Evolutionary conservation across 2,888 invertebrate genomes (phyloP), one percentile per base, ranked within the genome.

Genomic region (Gisinianus flammeolus): DNA sequence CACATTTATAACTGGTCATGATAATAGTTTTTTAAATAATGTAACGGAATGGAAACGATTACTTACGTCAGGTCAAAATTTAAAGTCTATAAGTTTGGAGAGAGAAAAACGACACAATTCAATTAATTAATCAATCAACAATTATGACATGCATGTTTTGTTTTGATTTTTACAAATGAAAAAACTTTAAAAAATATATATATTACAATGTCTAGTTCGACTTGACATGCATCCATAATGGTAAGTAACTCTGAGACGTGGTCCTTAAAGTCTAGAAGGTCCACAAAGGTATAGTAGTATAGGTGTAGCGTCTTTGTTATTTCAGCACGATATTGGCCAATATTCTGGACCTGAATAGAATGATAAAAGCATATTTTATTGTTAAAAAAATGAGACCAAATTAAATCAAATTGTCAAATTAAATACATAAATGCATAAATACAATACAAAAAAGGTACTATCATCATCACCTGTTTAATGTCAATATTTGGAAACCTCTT

Each of bases 251-350:
- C 96, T 86, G 93, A 93, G 0, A 96, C 94, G 89, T 94, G 94
- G 86, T 97, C 97, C 88, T 97, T 98, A 86, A 99, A 96, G 87
- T 99, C 98, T 76, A 99, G 89, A 64, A 99, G 90, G 89, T 99
- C 99, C 16, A 98, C 98, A 89, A 99, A 99, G 0, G 99, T 99
- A 87, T 97, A 97, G 87, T 99, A 99, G 87, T 99, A 99, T 8
- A 99, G 88, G 0, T 97, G 97, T 1, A 99, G 89, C 0, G 97
- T 96, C 87, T 98, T 98, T 82, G 97, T 95, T 58, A 99, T 96
- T 87, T 99, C 99, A 86, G 93, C 93, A 84, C 94, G 91, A 72
- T 97, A 93, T 82, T 91, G 92, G 64, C 93, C 92, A 69, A 98
- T 94, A 2, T 95, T 93, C 73, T 82, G 81, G 26, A 85, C 85